Base-by-base conservation (phyloP, 2,113 vertebrate genomes). In the Chitala chitala region DNA sequence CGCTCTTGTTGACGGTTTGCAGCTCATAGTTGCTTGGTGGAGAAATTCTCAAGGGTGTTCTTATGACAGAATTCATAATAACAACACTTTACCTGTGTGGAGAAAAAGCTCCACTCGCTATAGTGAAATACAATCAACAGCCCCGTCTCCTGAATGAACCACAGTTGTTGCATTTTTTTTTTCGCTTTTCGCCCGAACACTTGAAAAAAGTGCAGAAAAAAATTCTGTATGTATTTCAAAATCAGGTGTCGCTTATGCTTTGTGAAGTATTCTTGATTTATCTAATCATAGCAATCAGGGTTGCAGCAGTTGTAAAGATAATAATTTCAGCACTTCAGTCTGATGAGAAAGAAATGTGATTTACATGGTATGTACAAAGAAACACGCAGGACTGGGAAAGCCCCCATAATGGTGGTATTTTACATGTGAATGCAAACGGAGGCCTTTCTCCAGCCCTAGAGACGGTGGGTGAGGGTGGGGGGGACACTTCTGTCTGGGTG, bases 381-480 rank as follows among this genome's bases (percentile, higher is more conserved):
- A 42, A 50, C 42, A 64, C n/a, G 17, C 31, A 82, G 82, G 71
- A 84, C 83, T 85, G 82, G 84, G 82, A 85, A 80, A 77, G 31
- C 31, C 58, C 75, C 66, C 76, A 85, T 83, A 85, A 87, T 82
- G 79, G 83, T 80, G 48, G 71, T 76, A 82, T 82, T 87, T 86
- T 88, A 84, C 86, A 86, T 90, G 82, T 89, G 83, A 90, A 87
- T 89, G 83, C 80, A 78, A 82, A 79, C 82, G 72, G 76, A 79
- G 77, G n/a, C 80, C 79, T 77, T 81, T 80, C 84, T 56, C 80
- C 83, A 78, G 82, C 33, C 51, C 58, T 44, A 72, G 73, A 78
- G 73, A 72, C 36, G 40, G 20, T 36, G 38, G 65, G 22, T n/a
- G n/a, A n/a, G n/a, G n/a, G n/a, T n/a, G 40, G 55, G 61, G 59